Percentiles rank a stretch among this genome's conserved stretches.
Evolutionary conservation across 2,113 vertebrate species (phyloP).

Genomic region (Sapayoa aenigma): DNA sequence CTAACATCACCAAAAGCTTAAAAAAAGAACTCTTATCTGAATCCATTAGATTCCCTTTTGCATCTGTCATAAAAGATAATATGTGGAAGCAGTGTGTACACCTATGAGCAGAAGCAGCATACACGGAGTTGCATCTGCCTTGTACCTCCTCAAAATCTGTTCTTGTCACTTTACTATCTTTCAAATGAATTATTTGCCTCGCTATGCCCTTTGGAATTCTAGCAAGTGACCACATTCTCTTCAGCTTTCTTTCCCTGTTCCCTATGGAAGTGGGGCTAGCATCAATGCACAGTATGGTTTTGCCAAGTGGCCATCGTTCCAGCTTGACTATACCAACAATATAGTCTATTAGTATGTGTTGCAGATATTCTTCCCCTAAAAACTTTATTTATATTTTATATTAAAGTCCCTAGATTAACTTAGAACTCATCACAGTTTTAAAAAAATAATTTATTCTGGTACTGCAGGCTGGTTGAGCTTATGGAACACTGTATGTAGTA

Average conservation of each 20-base stretch:
- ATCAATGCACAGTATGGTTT: background rate
- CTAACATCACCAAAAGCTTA: background rate
- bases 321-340: background rate
- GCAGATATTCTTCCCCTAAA: background rate
- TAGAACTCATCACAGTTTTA: background rate
- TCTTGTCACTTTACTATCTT: background rate
- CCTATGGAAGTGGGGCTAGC: background rate
- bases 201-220: background rate
- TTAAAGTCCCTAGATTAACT: background rate
- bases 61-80: background rate
- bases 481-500: background rate
- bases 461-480: background rate
- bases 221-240: background rate
- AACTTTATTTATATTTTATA: background rate
- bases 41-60: background rate
- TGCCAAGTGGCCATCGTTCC: background rate
- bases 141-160: background rate
- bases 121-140: background rate
- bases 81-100: background rate
- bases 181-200: background rate
- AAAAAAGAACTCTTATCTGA: background rate
- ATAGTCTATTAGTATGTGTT: background rate
- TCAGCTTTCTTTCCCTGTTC: background rate
- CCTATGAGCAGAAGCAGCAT: background rate
- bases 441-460: background rate